These are phyloP conservation scores for Mizuhopecten yessoensis DNA, from an alignment of 1,140 invertebrate genomes.

Conservation along the genomic window DNA sequence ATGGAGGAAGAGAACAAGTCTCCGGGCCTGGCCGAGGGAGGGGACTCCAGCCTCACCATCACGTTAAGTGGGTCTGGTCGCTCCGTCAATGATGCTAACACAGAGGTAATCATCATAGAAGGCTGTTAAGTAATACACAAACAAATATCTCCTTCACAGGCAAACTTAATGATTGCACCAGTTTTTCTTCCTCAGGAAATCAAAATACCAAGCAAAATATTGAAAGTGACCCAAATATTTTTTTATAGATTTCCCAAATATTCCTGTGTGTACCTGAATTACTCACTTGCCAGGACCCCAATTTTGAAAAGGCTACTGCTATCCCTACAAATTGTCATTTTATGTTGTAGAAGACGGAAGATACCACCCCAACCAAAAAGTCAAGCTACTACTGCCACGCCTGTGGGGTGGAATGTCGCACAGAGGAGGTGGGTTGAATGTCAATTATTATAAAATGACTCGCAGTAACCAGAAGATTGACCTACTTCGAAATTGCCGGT, in stretches of 20 bases:
- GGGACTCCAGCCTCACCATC: background rate
- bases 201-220: too few species aligned
- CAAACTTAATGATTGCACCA: too few species aligned
- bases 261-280: too few species aligned
- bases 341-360: slow-evolving; percentile 44
- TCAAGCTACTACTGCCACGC: slow-evolving; percentile 69
- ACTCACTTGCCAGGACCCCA: too few species aligned
- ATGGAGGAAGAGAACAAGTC: background rate
- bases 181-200: background rate
- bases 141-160: background rate
- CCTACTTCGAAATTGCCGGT: too few species aligned
- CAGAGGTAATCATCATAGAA: background rate
- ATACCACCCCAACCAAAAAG: slow-evolving; percentile 55
- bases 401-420: slow-evolving; percentile 66
- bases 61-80: background rate
- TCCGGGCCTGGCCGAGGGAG: background rate
- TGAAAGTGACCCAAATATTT: too few species aligned
- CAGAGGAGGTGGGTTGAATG: slow-evolving; percentile 58
- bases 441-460: background rate
- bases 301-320: too few species aligned
- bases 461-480: too few species aligned
- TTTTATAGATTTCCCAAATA: too few species aligned
- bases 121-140: background rate
- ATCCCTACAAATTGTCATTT: too few species aligned
- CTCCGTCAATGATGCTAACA: background rate